phyloP scores from a whole-genome alignment of 2,888 invertebrate genomes.

The Lochmaea capreae region DNA sequence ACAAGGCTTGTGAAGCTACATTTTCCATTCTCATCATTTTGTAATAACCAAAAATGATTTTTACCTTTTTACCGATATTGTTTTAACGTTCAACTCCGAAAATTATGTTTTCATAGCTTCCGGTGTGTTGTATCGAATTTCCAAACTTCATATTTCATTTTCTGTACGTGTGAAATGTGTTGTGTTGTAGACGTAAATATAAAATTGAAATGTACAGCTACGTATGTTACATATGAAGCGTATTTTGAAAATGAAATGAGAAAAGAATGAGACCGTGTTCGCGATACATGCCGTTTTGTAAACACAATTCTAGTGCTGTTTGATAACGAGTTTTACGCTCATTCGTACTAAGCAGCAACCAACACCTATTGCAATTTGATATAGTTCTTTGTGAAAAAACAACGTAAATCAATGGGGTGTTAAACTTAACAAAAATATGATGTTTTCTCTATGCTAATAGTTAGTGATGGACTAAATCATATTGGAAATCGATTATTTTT shows the following conservation, averaged over 20 bases:
- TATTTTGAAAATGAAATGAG: neutral
- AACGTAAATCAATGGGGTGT: neutral
- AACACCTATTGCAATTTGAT: neutral
- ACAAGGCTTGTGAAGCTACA: neutral
- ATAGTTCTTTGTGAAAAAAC: neutral
- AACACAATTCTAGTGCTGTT: neutral
- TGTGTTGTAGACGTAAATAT: conserved; percentile 3
- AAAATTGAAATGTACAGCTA: neutral
- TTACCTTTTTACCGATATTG: neutral
- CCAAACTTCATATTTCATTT: neutral
- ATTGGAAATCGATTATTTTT: too few species aligned
- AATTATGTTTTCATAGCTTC: neutral
- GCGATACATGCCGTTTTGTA: neutral
- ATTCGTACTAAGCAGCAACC: neutral
- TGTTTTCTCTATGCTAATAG: too few species aligned
- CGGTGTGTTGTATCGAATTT: neutral
- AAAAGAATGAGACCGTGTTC: neutral
- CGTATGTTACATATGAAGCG: neutral
- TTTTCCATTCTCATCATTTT: neutral
- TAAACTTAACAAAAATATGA: too few species aligned
- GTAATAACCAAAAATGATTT: too few species aligned
- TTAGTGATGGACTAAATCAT: too few species aligned
- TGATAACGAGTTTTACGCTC: neutral
- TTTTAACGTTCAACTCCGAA: neutral
- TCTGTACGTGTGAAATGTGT: neutral